Evolutionary conservation across 2,888 invertebrate genomes (phyloP).

Genomic region (Ichneumoninae sp.): DNA sequence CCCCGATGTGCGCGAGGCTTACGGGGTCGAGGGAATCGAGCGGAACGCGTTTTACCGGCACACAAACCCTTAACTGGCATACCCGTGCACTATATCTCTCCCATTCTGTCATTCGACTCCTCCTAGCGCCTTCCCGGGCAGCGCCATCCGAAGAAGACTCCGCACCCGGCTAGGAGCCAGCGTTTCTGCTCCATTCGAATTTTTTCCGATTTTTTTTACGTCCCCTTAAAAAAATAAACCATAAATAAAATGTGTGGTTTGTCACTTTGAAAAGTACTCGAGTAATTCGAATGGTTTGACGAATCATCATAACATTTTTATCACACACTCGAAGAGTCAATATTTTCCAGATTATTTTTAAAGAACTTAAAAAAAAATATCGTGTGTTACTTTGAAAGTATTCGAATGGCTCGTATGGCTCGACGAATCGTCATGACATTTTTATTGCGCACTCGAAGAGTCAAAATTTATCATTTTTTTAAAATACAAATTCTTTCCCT

Average conservation of each 20-base stretch:
- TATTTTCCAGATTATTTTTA: neutral
- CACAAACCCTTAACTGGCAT: constrained; percentile 3
- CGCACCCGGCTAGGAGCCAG: neutral
- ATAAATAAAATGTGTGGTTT: neutral
- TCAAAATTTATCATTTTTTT: neutral
- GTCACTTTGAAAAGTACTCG: neutral
- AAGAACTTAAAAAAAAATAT: neutral
- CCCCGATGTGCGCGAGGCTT: constrained; percentile 11
- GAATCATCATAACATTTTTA: neutral
- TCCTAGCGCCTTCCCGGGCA: constrained; percentile 20
- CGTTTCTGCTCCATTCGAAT: neutral
- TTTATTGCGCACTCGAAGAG: neutral
- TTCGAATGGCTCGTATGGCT: too few relatives aligned
- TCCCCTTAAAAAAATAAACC: neutral
- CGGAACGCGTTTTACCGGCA: constrained; percentile 1
- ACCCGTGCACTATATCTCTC: constrained; percentile 30
- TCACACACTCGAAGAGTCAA: neutral
- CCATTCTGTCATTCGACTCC: constrained; percentile 26
- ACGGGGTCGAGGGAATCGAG: constrained; percentile 10
- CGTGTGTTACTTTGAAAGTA: neutral
- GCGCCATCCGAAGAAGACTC: neutral
- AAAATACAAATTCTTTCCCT: too few relatives aligned
- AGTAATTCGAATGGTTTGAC: neutral
- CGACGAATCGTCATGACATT: neutral
- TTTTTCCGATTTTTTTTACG: neutral